Base-by-base conservation (phyloP, 1,140 invertebrate species). In the Aphidius ervi region DNA sequence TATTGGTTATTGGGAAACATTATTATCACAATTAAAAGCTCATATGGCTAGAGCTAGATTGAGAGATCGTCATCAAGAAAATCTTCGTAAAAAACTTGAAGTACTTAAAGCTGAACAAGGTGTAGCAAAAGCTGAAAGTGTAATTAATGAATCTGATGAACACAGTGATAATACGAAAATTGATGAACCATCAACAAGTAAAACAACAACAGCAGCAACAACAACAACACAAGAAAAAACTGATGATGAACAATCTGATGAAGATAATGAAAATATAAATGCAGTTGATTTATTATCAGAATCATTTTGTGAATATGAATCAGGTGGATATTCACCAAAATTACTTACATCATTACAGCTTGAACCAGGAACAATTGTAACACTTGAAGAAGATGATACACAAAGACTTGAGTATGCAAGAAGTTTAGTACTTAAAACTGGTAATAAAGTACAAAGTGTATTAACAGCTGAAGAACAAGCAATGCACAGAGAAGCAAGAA, bases 1-100 rank as follows among this genome's bases (percentile, higher is more conserved):
- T 81, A 91, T 98, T 63, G 93, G 92, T 53, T 99, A 98, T 78
- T 99, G 96, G 95, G 96, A 99, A 81, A 93, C 91, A 50, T 78
- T 99, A 49, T 82, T 97, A 7, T 93, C 92, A 46, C 91, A 97
- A 76, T 81, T 99, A 4, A 96, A 94, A 85, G 95, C 95, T 5
- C 93, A 98, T 76, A 96, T 97, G 87, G 95, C 97, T 0, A 85
- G 94, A 66, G 94, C 94, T 5, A 81, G 96, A 45, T 82, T 99
- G 2, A 82, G 93, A 62, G 95, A 99, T 80, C 80, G 92, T 8
- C 97, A 99, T 81, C 91, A 97, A 78, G 88, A 92, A 62, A 94
- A 95, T 75, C 81, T 98, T n/a, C 85, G 87, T 47, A 85, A 89
- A 68, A 98, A 98, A 81, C 80, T 99, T 59, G 86, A 92, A 71